Evolutionary conservation across 2,797 vertebrate species (phyloP), one percentile per base, ranked within the genome.

Genomic region (Phrynocephalus vlangalii): DNA sequence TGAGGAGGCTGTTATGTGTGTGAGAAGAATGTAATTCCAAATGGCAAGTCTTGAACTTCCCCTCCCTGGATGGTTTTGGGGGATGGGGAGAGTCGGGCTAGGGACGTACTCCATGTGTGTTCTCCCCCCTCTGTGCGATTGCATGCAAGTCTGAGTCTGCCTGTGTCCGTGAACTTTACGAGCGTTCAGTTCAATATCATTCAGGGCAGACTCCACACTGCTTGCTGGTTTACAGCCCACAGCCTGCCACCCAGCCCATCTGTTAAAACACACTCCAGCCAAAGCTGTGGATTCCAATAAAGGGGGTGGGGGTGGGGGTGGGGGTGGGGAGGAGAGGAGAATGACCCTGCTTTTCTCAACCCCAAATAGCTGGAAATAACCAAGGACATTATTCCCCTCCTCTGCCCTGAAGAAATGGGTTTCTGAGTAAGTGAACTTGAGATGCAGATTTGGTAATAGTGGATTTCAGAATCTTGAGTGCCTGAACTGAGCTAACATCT

Each of bases 131-230:
- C 50, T 79, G 48, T 22, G n/a, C 66, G 70, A 84, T 28, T 50
- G 70, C 86, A 71, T 71, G 28, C 84, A 86, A 91, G 93, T 95
- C 94, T 94, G 90, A 92, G 90, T 92, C 94, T 93, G 82, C 83
- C 71, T 86, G 88, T 90, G 90, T 82, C 93, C 91, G 13, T 92
- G 92, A 96, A 94, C 95, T 96, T 96, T 88, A 94, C 0, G 30
- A 93, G 89, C 88, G 11, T 90, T 84, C 87, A 7, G 86, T 88
- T 90, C 89, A 72, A 66, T 90, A 88, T 71, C 84, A 67, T 52
- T 91, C 7, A 66, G 89, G 90, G 90, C 83, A 91, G 91, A 95
- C 93, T 88, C 84, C 70, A 60, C 44, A 50, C 88, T 88, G 89
- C 90, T 91, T 92, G 89, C 90, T 91, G 82, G 88, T 93, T 94